Evolutionary conservation across 2,113 vertebrate genomes (phyloP), one percentile per base, ranked within the genome.

Genomic region (cattle (Bos taurus)): DNA sequence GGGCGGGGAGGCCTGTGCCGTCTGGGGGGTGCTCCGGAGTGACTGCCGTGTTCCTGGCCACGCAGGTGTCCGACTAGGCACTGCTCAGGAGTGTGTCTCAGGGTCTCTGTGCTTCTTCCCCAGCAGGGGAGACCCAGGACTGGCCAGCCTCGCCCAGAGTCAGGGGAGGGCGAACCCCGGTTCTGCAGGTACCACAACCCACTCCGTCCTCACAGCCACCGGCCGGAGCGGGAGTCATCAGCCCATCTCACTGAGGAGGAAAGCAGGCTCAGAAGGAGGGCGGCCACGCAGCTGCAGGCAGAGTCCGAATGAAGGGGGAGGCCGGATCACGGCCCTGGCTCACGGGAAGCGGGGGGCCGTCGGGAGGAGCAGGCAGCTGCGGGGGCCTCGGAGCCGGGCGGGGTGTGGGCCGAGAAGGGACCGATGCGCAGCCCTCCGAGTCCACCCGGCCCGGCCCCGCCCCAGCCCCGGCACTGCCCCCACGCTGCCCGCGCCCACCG

Each of bases 371-470:
- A 17, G 50, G 52, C 59, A 88, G 46, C 7, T 12, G 74, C 40
- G 17, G 56, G 56, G 9, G 56, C 56, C 56, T 57, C 9, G 56
- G 23, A 59, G 57, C 57, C 57, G 57, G 25, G 57, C 57, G 10
- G 25, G 25, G 48, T 91, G 36, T 15, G 25, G 50, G 77, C 21
- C 60, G n/a, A 46, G 50, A 54, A n/a, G 56, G 57, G 82, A 77
- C 54, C 14, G 8, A 15, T 0, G 4, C 11, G 12, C 3, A 1
- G 16, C 1, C 21, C 54, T 82, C 11, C 11, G 2, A 4, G 82
- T 80, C 33, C 9, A 40, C 16, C 40, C 9, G 4, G 3, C 17
- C 25, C 1, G 0, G 26, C 28, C 8, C 43, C 26, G 26, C 43
- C 50, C 67, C 17, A 25, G 57, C 77, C 60, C 46, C 59, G 71